A percentile compares a stretch with the other conserved stretches of the same genome.
phyloP scores from a whole-genome alignment of 2,888 invertebrate species.

The Drosophila anomelani region DNA sequence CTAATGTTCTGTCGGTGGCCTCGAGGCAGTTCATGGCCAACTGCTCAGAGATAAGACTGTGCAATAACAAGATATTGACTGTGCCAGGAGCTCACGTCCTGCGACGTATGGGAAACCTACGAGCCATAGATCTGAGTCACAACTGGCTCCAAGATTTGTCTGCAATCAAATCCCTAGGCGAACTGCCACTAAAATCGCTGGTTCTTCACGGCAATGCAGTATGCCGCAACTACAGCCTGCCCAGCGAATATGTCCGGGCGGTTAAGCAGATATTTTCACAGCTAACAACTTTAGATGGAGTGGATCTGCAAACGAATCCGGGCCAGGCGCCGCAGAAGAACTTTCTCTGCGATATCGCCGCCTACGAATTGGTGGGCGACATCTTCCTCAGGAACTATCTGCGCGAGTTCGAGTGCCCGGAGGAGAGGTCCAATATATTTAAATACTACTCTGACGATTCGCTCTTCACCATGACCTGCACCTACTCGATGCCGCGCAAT shows the following conservation, averaged over 20 bases:
- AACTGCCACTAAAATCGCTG: slow-evolving; percentile 74
- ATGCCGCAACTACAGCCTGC: slow-evolving; percentile 73
- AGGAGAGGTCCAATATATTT: slow-evolving; percentile 57
- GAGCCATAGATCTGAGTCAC: slow-evolving; percentile 78
- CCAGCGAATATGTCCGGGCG: slow-evolving; percentile 76
- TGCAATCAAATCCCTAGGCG: slow-evolving; percentile 67
- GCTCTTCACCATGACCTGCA: slow-evolving; percentile 78
- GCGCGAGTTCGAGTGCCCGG: slow-evolving; percentile 66
- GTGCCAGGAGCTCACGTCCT: slow-evolving; percentile 67
- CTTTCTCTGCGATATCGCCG: slow-evolving; percentile 73
- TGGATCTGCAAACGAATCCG: slow-evolving; percentile 65
- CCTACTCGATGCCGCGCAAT: slow-evolving; percentile 59
- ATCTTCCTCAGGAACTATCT: slow-evolving; percentile 75
- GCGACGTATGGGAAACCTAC: slow-evolving; percentile 72
- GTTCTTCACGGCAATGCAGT: slow-evolving; percentile 80
- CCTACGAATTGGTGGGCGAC: slow-evolving; percentile 77
- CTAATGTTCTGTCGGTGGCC: slow-evolving; percentile 70
- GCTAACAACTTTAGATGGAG: slow-evolving; percentile 75
- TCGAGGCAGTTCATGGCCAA: slow-evolving; percentile 73
- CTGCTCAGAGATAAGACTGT: slow-evolving; percentile 76
- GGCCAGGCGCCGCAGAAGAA: slow-evolving; percentile 73
- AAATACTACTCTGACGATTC: slow-evolving; percentile 63
- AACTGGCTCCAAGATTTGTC: slow-evolving; percentile 78
- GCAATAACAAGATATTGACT: slow-evolving; percentile 75
- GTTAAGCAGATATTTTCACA: slow-evolving; percentile 74